Conservation (phyloP, 2,797 vertebrate genomes). For the Sebastes kiyomatsui region DNA sequence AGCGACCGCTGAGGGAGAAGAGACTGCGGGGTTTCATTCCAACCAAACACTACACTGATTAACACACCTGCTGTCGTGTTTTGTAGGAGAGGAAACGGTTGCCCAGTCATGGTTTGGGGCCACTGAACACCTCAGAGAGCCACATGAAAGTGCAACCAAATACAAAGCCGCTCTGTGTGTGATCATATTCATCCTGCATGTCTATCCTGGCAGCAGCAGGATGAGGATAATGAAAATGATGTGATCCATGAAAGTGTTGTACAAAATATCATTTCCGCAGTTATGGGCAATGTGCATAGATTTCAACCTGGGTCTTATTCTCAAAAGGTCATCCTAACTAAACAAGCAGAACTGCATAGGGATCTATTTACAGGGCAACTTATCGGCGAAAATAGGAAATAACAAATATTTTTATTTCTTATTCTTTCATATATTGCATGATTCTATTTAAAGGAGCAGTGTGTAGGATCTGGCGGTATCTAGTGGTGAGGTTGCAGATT, state of each 20-base stretch:
- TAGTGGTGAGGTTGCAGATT: too few species aligned
- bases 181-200: not conserved
- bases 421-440: not conserved
- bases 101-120: not conserved
- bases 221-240: not conserved
- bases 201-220: not conserved
- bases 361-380: not conserved
- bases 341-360: not conserved
- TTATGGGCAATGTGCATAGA: not conserved
- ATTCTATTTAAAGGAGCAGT: not conserved
- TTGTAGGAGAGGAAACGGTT: not conserved
- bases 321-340: not conserved
- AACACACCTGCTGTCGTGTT: not conserved
- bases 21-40: slow-evolving; percentile 10
- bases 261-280: not conserved
- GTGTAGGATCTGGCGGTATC: too few species aligned
- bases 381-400: not conserved
- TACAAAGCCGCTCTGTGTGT: not conserved
- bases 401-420: not conserved
- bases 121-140: not conserved
- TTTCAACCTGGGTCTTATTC: not conserved
- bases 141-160: not conserved
- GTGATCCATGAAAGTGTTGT: not conserved
- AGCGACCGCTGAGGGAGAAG: not conserved
- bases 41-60: not conserved